These are phyloP conservation scores for Ardeotis arabs DNA, from an alignment of 2,113 vertebrate genomes.

Conservation along the genomic window DNA sequence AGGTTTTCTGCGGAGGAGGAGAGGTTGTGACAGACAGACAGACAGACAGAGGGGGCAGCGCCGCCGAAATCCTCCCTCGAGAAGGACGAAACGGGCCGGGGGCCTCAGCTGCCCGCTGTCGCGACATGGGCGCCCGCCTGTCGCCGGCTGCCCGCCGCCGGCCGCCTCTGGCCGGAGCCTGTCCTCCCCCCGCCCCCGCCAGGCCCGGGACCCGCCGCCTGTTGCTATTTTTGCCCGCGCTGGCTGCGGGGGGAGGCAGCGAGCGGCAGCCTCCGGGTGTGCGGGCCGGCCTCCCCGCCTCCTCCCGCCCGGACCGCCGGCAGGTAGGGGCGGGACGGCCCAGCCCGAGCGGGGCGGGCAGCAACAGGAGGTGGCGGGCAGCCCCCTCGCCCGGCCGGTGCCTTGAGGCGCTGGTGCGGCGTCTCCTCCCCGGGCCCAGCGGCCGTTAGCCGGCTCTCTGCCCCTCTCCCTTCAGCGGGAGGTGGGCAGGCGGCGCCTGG, in stretches of 20 bases:
- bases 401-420: not conserved
- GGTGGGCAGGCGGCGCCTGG: not conserved
- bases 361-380: no score
- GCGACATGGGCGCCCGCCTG: not conserved
- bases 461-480: not conserved
- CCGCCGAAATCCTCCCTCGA: not conserved
- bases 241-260: not conserved
- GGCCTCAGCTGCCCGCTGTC: not conserved
- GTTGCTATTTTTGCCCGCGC: not conserved
- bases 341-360: no score
- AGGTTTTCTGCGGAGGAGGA: fast-evolving
- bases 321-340: not conserved
- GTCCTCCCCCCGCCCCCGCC: not conserved
- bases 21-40: not conserved
- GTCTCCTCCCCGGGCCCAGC: not conserved
- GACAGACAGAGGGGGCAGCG: not conserved
- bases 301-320: not conserved
- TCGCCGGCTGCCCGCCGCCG: not conserved
- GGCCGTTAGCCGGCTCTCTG: not conserved
- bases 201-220: not conserved
- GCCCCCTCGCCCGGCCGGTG: not conserved
- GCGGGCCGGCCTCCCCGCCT: not conserved
- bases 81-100: no score
- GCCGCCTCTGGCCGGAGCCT: not conserved
- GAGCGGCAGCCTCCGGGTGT: not conserved